phyloP scores from a whole-genome alignment of 2,113 vertebrate genomes.

The Orientallactaga bullata region DNA sequence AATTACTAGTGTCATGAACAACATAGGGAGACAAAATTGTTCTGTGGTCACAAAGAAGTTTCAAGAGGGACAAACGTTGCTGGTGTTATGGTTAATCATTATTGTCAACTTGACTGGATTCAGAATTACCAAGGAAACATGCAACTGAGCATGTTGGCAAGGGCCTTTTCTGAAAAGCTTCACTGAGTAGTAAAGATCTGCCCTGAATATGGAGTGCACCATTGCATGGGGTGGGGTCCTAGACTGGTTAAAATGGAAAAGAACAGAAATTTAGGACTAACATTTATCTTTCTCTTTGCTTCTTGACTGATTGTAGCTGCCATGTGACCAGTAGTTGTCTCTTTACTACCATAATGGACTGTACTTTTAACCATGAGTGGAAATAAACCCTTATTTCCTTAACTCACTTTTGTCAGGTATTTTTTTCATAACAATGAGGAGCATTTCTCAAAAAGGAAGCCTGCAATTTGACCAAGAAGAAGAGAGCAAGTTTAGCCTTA shows the following conservation, averaged over 20 bases:
- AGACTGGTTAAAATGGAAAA: neutral
- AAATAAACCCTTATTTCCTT: neutral
- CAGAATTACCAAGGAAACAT: neutral
- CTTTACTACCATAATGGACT: too few relatives aligned
- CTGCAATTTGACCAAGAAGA: neutral
- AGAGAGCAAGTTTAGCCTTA: neutral
- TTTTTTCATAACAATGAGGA: neutral
- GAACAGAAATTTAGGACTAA: fast-evolving
- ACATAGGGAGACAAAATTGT: neutral
- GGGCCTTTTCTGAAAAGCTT: neutral
- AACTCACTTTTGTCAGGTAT: neutral
- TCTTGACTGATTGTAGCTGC: too few relatives aligned
- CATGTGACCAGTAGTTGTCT: too few relatives aligned
- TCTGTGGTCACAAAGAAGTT: neutral
- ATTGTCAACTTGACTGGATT: neutral
- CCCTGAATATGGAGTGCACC: neutral
- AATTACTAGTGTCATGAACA: neutral
- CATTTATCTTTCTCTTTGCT: neutral
- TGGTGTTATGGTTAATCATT: too few relatives aligned
- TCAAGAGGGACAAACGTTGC: neutral
- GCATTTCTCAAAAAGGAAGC: neutral
- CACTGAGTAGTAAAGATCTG: neutral
- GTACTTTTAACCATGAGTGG: neutral
- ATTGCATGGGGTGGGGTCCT: too few relatives aligned
- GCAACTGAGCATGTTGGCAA: neutral